These are phyloP conservation scores for Galerucella pusilla DNA, from an alignment of 2,888 invertebrate genomes.

Conservation along the genomic window DNA sequence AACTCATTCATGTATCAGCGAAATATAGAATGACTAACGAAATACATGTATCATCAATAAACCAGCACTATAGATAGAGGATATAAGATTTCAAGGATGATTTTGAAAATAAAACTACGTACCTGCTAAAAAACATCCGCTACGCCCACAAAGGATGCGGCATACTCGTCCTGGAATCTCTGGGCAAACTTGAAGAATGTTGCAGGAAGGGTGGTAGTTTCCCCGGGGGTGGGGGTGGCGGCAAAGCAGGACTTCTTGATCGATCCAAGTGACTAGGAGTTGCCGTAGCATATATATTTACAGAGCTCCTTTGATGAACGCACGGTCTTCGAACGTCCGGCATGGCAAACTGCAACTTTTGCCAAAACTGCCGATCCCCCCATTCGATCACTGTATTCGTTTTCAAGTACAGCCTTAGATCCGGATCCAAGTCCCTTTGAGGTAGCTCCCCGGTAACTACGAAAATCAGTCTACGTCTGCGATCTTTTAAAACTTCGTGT, in stretches of 20 bases:
- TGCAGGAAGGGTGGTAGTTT: conserved; percentile 69
- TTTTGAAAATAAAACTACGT: conserved; percentile 46
- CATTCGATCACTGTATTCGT: conserved; percentile 92
- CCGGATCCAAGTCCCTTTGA: conserved; percentile 89
- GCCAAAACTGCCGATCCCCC: conserved; percentile 97
- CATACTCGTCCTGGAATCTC: conserved; percentile 68
- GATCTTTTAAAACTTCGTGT: conserved; percentile 88
- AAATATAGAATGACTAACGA: too few species aligned
- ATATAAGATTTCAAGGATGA: neutral
- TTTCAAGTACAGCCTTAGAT: conserved; percentile 88
- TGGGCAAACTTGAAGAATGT: conserved; percentile 66
- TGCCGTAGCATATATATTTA: conserved; percentile 78
- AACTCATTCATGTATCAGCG: too few species aligned
- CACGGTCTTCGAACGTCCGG: conserved; percentile 79
- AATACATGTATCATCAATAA: too few species aligned
- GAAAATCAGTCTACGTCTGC: conserved; percentile 87
- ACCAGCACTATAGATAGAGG: too few species aligned
- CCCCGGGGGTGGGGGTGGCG: conserved; percentile 71
- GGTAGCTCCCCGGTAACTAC: conserved; percentile 91
- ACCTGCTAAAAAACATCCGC: conserved; percentile 72
- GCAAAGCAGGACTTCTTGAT: conserved; percentile 72
- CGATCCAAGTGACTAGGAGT: conserved; percentile 63
- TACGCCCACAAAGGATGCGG: conserved; percentile 84
- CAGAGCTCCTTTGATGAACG: conserved; percentile 74
- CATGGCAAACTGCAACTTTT: conserved; percentile 91